Base-by-base conservation (phyloP, 1,140 invertebrate genomes). In the Rhizoglyphus robini region DNA sequence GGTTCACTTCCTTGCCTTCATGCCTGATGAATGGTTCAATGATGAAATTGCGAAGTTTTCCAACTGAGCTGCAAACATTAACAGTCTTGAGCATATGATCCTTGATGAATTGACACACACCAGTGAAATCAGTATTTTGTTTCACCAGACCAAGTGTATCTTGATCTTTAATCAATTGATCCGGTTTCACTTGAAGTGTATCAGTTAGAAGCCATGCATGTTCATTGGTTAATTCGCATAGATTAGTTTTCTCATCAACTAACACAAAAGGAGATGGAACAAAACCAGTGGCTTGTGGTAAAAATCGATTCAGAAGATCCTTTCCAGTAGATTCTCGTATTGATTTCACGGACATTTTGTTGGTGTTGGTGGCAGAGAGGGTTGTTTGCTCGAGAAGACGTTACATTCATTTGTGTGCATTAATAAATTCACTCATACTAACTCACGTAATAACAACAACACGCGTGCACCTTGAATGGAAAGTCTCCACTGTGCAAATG, bases 111-210 rank as follows among this genome's bases (percentile, higher is more conserved):
- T 85, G 73, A 73, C 90, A 81, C 3, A 88, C 88, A 4, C 84
- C 83, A 13, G 79, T 76, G 2, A 90, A 79, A 69, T 86, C 84
- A 68, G 85, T 86, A 74, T 96, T 95, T 0, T 98, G 91, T 71
- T 95, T 92, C 68, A 99, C 97, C 32, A 99, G 78, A 29, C 94
- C 94, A 25, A 99, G 82, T 76, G 99, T 99, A 54, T 96, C 96
- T 62, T 96, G 83, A 29, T 96, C 80, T 77, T 99, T 99, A 72
- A 99, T 99, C 74, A 99, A 79, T 78, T 99, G 96, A 80, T 99
- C 96, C 0, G 95, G 96, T 76, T 99, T 99, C 2, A 95, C 94
- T 4, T 99, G 94, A 58, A 98, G 78, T 77, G 83, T 83, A 86
- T 90, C 76, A 11, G 23, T 4, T 54, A 31, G n/a, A n/a, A 99